A percentile compares a stretch with the other conserved stretches of the same genome.
Evolutionary conservation across 2,797 vertebrate genomes (phyloP).

Genomic region (Acipenser oxyrinchus): DNA sequence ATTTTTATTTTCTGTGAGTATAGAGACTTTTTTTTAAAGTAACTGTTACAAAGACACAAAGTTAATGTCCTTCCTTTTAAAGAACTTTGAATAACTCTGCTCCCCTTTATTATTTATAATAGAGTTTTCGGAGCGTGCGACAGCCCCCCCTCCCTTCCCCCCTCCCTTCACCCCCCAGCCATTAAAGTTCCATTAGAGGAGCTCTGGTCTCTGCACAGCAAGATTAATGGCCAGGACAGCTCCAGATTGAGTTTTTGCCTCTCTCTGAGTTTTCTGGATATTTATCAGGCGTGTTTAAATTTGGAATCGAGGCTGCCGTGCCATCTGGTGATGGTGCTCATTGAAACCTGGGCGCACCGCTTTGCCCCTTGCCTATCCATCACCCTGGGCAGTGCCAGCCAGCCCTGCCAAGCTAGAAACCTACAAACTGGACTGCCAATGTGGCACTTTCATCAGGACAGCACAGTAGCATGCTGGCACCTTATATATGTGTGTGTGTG

Average conservation of each 20-base stretch:
- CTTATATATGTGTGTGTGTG: not conserved
- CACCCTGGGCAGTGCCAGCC: not conserved
- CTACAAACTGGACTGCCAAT: too few species aligned
- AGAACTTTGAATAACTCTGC: not conserved
- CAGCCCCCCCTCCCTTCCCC: too few species aligned
- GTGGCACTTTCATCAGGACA: too few species aligned
- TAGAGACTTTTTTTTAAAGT: too few species aligned
- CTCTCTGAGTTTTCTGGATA: slow-evolving; percentile 71
- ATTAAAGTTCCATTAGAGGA: not conserved
- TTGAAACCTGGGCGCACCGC: not conserved
- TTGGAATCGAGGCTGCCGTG: slow-evolving; percentile 68
- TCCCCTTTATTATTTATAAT: not conserved
- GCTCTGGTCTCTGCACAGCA: slow-evolving; percentile 13
- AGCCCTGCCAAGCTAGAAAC: too few species aligned
- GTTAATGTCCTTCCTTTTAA: too few species aligned
- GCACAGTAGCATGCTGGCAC: too few species aligned
- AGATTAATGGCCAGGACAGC: slow-evolving; percentile 73
- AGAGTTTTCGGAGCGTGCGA: not conserved
- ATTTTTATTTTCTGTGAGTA: too few species aligned
- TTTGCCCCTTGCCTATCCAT: not conserved
- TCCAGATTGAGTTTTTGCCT: slow-evolving; percentile 67
- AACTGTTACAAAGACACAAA: too few species aligned
- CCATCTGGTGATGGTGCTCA: slow-evolving; percentile 62
- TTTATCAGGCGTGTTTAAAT: slow-evolving; percentile 79
- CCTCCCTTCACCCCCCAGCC: too few species aligned